Evolutionary conservation across 2,888 invertebrate species (phyloP).

Genomic region (Subacronicta megacephala): DNA sequence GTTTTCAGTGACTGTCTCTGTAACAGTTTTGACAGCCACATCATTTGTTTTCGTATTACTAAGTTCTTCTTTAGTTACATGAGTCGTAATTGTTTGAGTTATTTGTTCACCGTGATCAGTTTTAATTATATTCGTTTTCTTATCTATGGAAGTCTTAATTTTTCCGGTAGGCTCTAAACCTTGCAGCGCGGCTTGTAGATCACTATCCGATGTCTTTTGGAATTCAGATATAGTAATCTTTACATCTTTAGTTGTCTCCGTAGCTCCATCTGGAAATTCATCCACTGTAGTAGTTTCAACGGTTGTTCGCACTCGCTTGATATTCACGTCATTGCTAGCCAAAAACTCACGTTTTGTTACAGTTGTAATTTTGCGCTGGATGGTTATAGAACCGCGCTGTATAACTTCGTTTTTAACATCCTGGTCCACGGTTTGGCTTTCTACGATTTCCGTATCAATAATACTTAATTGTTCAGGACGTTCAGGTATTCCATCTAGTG

Average conservation of each 20-base stretch:
- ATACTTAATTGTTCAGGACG: conserved; percentile 65
- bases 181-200: conserved; percentile 83
- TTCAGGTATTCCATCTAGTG: conserved; percentile 59
- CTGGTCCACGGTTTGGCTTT: conserved; percentile 79
- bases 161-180: conserved; percentile 81
- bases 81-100: conserved; percentile 80
- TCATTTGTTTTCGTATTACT: conserved; percentile 76
- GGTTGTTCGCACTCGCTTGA: conserved; percentile 90
- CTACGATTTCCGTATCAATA: conserved; percentile 77
- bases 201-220: conserved; percentile 83
- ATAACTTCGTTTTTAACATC: conserved; percentile 80
- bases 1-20: conserved; percentile 84
- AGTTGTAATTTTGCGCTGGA: conserved; percentile 83
- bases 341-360: conserved; percentile 85
- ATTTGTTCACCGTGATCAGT: conserved; percentile 83
- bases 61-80: conserved; percentile 85
- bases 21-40: conserved; percentile 84
- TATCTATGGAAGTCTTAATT: conserved; percentile 81
- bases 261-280: conserved; percentile 87
- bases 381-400: conserved; percentile 71
- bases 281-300: conserved; percentile 86
- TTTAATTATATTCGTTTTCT: conserved; percentile 84
- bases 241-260: conserved; percentile 88
- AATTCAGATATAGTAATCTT: conserved; percentile 87
- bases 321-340: conserved; percentile 84